A percentile compares a stretch with the other conserved stretches of the same genome.
phyloP scores from a whole-genome alignment of 2,797 vertebrate genomes.

The Enteromius fasciolatus region DNA sequence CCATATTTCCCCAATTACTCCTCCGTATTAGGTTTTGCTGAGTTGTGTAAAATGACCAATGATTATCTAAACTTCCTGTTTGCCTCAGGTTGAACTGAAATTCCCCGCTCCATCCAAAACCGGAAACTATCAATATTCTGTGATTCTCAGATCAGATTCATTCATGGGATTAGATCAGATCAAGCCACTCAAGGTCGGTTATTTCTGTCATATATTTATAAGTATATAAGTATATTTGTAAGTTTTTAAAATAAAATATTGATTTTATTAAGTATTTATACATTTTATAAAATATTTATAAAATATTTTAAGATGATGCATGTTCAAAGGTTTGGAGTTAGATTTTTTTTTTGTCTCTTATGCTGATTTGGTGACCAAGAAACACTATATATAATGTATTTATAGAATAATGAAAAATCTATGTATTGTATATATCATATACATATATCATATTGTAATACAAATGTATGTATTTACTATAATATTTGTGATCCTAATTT shows the following conservation, averaged over 20 bases:
- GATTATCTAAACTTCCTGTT: slow-evolving; percentile 37
- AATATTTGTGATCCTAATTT: not conserved
- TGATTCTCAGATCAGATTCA: slow-evolving; percentile 95
- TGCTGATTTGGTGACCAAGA: not conserved
- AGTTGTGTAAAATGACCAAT: slow-evolving; percentile 1
- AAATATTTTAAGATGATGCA: not conserved
- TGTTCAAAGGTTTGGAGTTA: not conserved
- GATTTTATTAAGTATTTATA: not conserved
- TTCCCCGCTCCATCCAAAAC: slow-evolving; percentile 97
- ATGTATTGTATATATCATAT: slow-evolving; percentile 27
- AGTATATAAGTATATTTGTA: too few relatives aligned
- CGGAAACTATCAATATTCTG: slow-evolving; percentile 97
- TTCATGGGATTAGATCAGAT: slow-evolving; percentile 96
- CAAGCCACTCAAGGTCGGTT: slow-evolving; percentile 92
- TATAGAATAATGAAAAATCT: not conserved
- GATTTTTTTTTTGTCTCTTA: not conserved
- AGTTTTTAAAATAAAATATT: too few relatives aligned
- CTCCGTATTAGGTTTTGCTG: not conserved
- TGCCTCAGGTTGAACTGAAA: slow-evolving; percentile 93
- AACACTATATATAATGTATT: not conserved
- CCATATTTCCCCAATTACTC: slow-evolving; percentile 4
- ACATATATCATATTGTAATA: not conserved
- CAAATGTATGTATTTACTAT: not conserved
- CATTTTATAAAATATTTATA: not conserved
- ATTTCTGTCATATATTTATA: not conserved